phyloP scores from a whole-genome alignment of 92 coral and sea anemone genomes.

The Micromussa lordhowensis region DNA sequence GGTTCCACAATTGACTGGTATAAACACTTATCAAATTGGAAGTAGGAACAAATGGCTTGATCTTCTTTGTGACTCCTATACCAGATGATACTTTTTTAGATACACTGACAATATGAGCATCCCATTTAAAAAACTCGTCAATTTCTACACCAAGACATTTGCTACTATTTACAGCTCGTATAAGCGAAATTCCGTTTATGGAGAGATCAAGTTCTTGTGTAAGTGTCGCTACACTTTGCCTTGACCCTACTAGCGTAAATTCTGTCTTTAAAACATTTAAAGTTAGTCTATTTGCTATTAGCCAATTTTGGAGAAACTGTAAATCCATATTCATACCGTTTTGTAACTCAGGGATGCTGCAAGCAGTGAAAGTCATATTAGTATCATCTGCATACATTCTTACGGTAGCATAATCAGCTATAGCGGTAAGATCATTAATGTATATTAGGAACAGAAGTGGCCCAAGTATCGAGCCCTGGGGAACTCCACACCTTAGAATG shows the following conservation, averaged over 20 bases:
- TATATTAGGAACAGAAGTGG: background rate
- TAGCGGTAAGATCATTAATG: conserved; percentile 17
- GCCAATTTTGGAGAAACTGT: conserved; percentile 11
- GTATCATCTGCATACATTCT: conserved; percentile 25
- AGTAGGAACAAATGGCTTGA: background rate
- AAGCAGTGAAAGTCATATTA: conserved; percentile 17
- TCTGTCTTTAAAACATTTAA: conserved; percentile 16
- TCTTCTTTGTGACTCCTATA: background rate
- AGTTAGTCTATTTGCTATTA: conserved; percentile 15
- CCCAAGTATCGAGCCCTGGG: conserved; percentile 41
- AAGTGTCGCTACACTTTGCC: conserved; percentile 9
- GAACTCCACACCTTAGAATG: conserved; percentile 17
- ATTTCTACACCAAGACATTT: conserved; percentile 32
- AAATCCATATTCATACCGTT: conserved; percentile 1
- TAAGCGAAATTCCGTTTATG: background rate
- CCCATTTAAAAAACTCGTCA: conserved; percentile 29
- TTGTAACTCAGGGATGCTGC: conserved; percentile 12
- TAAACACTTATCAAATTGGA: background rate
- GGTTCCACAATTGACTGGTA: conserved; percentile 7
- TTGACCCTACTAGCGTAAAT: conserved; percentile 10
- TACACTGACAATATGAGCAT: conserved; percentile 7
- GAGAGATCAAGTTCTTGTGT: background rate
- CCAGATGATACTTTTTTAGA: conserved; percentile 23
- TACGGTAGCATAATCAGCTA: conserved; percentile 3
- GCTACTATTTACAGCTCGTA: background rate